Percentiles rank a stretch among this genome's conserved stretches.
phyloP scores from a whole-genome alignment of 2,888 invertebrate species.

The Agriopis aurantiaria region DNA sequence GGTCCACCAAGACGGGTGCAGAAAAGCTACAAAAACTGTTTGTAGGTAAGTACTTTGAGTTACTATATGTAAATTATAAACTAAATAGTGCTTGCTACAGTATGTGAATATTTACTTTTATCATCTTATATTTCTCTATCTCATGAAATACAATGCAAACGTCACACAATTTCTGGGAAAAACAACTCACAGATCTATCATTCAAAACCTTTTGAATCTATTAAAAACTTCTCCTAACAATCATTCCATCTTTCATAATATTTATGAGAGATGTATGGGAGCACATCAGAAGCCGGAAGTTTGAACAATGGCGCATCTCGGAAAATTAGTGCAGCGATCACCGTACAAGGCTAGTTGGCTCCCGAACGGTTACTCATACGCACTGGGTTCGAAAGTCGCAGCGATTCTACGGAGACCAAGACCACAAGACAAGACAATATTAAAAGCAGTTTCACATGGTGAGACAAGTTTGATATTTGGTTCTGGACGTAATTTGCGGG shows the following conservation, averaged over 20 bases:
- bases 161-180: conserved; percentile 20
- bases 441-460: too few relatives aligned
- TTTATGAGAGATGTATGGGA: conserved; percentile 33
- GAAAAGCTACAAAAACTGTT: too few relatives aligned
- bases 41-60: too few relatives aligned
- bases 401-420: conserved; percentile 8
- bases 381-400: conserved; percentile 47
- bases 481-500: too few relatives aligned
- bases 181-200: conserved; percentile 1
- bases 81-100: too few relatives aligned
- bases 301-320: conserved; percentile 72
- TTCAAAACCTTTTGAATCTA: conserved; percentile 24
- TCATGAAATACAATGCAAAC: neutral
- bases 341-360: conserved; percentile 46
- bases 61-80: too few relatives aligned
- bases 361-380: conserved; percentile 36
- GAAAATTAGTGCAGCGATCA: conserved; percentile 68
- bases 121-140: too few relatives aligned
- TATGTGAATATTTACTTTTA: too few relatives aligned
- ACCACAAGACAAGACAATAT: too few relatives aligned
- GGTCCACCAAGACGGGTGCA: too few relatives aligned
- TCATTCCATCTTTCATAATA: conserved; percentile 34
- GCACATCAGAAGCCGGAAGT: conserved; percentile 71
- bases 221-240: conserved; percentile 18
- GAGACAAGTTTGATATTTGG: too few relatives aligned